These are phyloP conservation scores for Itoplectis maculator DNA, from an alignment of 2,888 invertebrate genomes.

Conservation along the genomic window DNA sequence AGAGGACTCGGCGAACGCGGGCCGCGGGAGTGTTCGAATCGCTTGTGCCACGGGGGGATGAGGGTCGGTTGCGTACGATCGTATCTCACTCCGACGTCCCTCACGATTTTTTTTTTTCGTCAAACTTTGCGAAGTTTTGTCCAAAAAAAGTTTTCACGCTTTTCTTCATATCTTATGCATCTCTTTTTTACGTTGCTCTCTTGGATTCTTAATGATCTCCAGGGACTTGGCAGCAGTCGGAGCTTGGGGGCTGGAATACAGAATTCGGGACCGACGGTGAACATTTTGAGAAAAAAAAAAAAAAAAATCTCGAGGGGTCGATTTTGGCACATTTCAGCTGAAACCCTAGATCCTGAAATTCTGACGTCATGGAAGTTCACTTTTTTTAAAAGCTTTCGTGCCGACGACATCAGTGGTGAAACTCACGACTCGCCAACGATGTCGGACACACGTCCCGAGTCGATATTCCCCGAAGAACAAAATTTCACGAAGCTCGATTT, in stretches of 20 bases:
- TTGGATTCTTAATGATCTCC: not conserved
- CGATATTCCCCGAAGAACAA: too few species aligned
- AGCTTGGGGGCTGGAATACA: not conserved
- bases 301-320: too few species aligned
- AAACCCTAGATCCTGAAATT: too few species aligned
- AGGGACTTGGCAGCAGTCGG: not conserved
- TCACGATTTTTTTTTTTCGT: constrained; percentile 14
- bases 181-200: not conserved
- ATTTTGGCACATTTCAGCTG: too few species aligned
- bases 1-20: constrained; percentile 29
- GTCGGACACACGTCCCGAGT: too few species aligned
- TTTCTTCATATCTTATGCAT: constrained; percentile 3
- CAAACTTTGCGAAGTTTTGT: constrained; percentile 5
- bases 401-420: too few species aligned
- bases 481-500: too few species aligned
- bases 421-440: too few species aligned
- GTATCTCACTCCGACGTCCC: constrained; percentile 31
- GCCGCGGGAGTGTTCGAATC: constrained; percentile 32
- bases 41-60: constrained; percentile 32
- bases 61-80: not conserved
- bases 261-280: too few species aligned
- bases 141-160: constrained; percentile 29
- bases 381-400: too few species aligned
- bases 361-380: too few species aligned
- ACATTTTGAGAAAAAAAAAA: too few species aligned